These are phyloP conservation scores for Leucoraja ocellata DNA, from an alignment of 2,797 vertebrate species.

Conservation along the genomic window DNA sequence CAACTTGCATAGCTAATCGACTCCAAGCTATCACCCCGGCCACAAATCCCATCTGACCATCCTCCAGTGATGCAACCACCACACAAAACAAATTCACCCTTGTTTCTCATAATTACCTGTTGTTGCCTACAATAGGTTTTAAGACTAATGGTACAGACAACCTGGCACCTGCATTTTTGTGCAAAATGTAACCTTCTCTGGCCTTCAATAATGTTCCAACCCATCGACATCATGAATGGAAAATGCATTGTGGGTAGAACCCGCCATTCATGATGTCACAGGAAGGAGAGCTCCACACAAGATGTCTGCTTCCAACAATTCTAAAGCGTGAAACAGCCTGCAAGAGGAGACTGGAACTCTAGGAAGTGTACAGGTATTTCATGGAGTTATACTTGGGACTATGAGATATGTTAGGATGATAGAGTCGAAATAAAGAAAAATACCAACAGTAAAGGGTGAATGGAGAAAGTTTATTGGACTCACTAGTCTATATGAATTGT, in stretches of 20 bases:
- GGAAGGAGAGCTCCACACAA: neutral
- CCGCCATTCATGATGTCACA: constrained; percentile 25
- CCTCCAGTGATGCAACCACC: neutral
- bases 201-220: constrained; percentile 17
- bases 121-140: neutral
- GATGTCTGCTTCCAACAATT: constrained; percentile 26
- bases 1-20: neutral
- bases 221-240: constrained; percentile 12
- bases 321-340: neutral
- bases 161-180: neutral
- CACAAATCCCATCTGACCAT: neutral
- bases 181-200: neutral
- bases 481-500: neutral
- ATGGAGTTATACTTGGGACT: neutral
- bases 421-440: constrained; percentile 7
- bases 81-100: neutral
- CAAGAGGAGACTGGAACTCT: neutral
- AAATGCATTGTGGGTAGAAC: constrained; percentile 28
- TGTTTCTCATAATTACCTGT: neutral
- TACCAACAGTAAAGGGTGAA: neutral
- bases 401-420: neutral
- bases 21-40: neutral
- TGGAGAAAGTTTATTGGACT: neutral
- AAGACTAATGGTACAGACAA: neutral
- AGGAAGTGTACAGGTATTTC: constrained; percentile 15